These are phyloP conservation scores for Hetaerina titia DNA, from an alignment of 2,888 invertebrate genomes.

Conservation along the genomic window DNA sequence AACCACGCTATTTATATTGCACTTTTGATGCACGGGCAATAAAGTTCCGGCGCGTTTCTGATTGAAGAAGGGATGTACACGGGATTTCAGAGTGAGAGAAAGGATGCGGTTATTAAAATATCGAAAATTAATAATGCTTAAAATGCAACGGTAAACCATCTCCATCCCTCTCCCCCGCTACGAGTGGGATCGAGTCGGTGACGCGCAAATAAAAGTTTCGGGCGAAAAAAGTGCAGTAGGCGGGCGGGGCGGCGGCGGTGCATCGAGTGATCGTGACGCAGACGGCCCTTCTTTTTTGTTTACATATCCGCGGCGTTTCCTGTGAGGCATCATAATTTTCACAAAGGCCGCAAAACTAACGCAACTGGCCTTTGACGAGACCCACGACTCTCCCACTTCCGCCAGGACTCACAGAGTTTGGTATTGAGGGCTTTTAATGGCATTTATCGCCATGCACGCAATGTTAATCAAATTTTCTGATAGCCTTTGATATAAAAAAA, in stretches of 20 bases:
- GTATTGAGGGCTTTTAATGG: slow-evolving; percentile 58
- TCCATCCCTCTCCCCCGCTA: neutral
- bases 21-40: slow-evolving; percentile 66
- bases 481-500: slow-evolving; percentile 61
- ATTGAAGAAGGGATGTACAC: slow-evolving; percentile 40
- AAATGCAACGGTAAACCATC: slow-evolving; percentile 15
- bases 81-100: neutral
- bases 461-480: slow-evolving; percentile 49
- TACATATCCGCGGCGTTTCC: slow-evolving; percentile 28
- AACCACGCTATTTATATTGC: slow-evolving; percentile 56
- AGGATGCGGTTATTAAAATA: slow-evolving; percentile 58
- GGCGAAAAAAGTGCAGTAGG: slow-evolving; percentile 29
- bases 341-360: slow-evolving; percentile 51
- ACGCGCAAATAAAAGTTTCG: slow-evolving; percentile 2
- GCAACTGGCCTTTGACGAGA: slow-evolving; percentile 46
- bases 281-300: slow-evolving; percentile 36
- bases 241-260: slow-evolving; percentile 35
- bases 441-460: slow-evolving; percentile 24
- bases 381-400: slow-evolving; percentile 14
- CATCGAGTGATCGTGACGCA: slow-evolving; percentile 51
- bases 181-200: neutral
- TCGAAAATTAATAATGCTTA: slow-evolving; percentile 57
- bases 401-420: slow-evolving; percentile 10
- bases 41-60: slow-evolving; percentile 56
- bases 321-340: slow-evolving; percentile 49